Evolutionary conservation across 2,888 invertebrate genomes (phyloP), one percentile per base, ranked within the genome.

Genomic region (Pogonocherus hispidulus): DNA sequence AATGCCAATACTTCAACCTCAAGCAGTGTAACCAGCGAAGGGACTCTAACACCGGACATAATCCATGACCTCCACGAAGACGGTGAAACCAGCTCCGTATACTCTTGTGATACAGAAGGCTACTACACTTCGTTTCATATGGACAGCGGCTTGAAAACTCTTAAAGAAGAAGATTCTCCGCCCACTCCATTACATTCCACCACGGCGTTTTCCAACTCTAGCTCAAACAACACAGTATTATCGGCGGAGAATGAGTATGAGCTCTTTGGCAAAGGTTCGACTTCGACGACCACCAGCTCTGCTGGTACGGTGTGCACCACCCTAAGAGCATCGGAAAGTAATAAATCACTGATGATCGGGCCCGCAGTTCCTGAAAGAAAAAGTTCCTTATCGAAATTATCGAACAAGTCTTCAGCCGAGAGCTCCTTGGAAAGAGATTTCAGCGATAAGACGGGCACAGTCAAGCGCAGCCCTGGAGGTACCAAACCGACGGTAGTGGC

Each of bases 91-190:
- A 94, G 94, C 77, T 96, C 96, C 0, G 94, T 96, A 67, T 97
- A 96, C 84, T 97, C 97, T 1, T 95, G 97, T 82, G 98, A 98
- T 82, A 97, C 97, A 1, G 98, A 98, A 86, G 98, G 98, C 5
- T 98, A 98, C 85, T 98, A 97, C 84, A 98, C 98, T 0, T 97
- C 97, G 18, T 98, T 98, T 88, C 97, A 98, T 85, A 93, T 96
- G 89, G 98, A 98, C 85, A 96, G 96, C 64, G 98, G 98, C 0
- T 85, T 98, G 71, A 94, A 94, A 81, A 94, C 95, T 0, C 86
- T 95, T 11, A 92, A 94, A 81, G 95, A 95, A 85, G 90, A 90
- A 78, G 92, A 92, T 77, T 89, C 91, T 71, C 92, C 92, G 0
- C 89, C 91, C 71, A 92, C 92, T 20, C 93, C 94, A 1, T 83